Percentiles rank a stretch among this genome's conserved stretches.
Conservation (phyloP, 1,140 invertebrate genomes). For the Mizuhopecten yessoensis region DNA sequence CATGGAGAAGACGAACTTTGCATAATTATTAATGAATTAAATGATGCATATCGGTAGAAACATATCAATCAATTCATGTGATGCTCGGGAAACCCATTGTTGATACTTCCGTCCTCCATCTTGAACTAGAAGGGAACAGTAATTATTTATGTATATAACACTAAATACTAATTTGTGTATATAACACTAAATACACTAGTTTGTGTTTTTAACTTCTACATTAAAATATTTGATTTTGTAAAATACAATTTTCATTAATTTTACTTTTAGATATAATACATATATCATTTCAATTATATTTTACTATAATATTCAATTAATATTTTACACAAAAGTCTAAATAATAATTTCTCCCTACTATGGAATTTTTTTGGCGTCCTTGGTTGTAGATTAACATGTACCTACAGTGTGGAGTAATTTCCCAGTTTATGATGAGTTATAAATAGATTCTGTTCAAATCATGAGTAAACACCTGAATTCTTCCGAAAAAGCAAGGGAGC, state of each 20-base stretch:
- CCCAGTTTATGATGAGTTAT: not conserved
- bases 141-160: not conserved
- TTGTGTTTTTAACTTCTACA: too few species aligned
- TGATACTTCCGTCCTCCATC: constrained; percentile 44
- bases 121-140: constrained; percentile 31
- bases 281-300: too few species aligned
- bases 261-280: too few species aligned
- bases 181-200: too few species aligned
- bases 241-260: too few species aligned
- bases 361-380: constrained; percentile 3
- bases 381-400: not conserved
- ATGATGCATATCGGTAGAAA: not conserved
- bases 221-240: too few species aligned
- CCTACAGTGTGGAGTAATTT: not conserved
- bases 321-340: too few species aligned
- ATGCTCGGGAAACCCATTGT: constrained; percentile 40
- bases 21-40: not conserved
- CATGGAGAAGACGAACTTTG: not conserved
- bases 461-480: constrained; percentile 30
- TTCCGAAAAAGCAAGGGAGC: constrained; percentile 57
- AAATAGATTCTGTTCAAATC: not conserved
- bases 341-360: not conserved
- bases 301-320: too few species aligned
- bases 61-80: not conserved
- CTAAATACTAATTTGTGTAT: too few species aligned